Conservation (phyloP, 2,797 vertebrate genomes). For the Rhincodon typus region DNA sequence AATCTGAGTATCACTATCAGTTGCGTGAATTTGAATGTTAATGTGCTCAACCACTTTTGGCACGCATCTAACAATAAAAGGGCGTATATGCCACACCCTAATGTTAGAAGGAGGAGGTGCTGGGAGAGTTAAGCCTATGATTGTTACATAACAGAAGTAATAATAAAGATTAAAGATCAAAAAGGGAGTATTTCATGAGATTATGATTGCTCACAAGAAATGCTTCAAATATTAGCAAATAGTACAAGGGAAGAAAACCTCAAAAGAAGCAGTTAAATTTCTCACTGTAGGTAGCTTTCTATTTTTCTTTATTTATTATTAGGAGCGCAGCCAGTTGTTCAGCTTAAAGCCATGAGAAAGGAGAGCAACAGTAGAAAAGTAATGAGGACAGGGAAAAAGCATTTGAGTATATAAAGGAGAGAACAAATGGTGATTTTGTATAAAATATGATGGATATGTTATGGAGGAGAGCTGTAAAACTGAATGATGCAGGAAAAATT, state of each 20-base stretch:
- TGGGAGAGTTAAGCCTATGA: not conserved
- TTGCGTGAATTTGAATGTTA: constrained; percentile 15
- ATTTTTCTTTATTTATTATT: constrained; percentile 28
- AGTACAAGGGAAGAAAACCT: not conserved
- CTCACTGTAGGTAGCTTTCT: not conserved
- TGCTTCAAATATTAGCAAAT: not conserved
- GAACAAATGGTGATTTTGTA: constrained; percentile 2
- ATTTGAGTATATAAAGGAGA: not conserved
- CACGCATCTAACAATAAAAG: constrained; percentile 18
- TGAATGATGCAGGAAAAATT: constrained; percentile 33
- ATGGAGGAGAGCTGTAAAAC: not conserved
- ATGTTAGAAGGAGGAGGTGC: constrained; percentile 27
- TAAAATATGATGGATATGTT: constrained; percentile 28
- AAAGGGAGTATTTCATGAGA: not conserved
- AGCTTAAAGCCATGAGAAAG: not conserved
- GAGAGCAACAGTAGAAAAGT: not conserved
- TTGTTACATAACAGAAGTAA: not conserved
- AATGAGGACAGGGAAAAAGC: not conserved
- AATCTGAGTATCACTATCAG: not conserved
- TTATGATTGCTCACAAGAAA: not conserved
- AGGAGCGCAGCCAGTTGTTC: not conserved
- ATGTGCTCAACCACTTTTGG: not conserved
- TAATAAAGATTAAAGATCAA: constrained; percentile 27
- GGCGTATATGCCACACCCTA: constrained; percentile 30
- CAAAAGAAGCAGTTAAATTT: not conserved